Base-by-base conservation (phyloP, 2,888 invertebrate species). In the Lingula anatina region DNA sequence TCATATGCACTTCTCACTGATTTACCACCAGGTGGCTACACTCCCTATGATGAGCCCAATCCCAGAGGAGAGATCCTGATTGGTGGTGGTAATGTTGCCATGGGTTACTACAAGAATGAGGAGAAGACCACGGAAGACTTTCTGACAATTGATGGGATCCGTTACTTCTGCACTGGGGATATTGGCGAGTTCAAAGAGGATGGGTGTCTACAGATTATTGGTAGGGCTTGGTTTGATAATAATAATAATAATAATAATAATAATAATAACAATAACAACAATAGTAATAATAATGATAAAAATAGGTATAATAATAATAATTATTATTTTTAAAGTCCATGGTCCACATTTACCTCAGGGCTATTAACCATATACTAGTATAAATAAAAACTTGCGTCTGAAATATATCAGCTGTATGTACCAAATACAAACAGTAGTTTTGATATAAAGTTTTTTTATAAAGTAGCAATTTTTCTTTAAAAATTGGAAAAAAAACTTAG, bases 101-200 rank as follows among this genome's bases (percentile, higher is more conserved):
- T 85, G 54, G 99, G 97, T 40, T 99, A 99, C 79, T 96, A 90
- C 81, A 92, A 91, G 78, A 84, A 89, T 65, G 85, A 88, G 0
- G 86, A 86, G 51, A 92, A 93, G 79, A 90, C 92, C 3, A 83
- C 83, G 54, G 92, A 92, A 69, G 94, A 95, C 80, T 86, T 88
- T 66, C 67, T 71, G n/a, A 83, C 83, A 7, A 63, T 67, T 35
- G 56, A 70, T 38, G 73, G 73, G 5, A 44, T 65, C n/a, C 51
- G 68, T 60, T 99, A 95, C 91, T 99, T 99, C 82, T 86, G 86
- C 66, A 92, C 94, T 18, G 99, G 99, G 1, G 99, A 99, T 79
- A 89, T 99, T 77, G 95, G 89, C 2, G 93, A 95, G 81, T 82
- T 96, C 67, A 89, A 94, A 68, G 82, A 84, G 37, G 96, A 99